Evolutionary conservation across 2,888 invertebrate genomes (phyloP), one percentile per base, ranked within the genome.

Genomic region (Minunthozetes semirufus): DNA sequence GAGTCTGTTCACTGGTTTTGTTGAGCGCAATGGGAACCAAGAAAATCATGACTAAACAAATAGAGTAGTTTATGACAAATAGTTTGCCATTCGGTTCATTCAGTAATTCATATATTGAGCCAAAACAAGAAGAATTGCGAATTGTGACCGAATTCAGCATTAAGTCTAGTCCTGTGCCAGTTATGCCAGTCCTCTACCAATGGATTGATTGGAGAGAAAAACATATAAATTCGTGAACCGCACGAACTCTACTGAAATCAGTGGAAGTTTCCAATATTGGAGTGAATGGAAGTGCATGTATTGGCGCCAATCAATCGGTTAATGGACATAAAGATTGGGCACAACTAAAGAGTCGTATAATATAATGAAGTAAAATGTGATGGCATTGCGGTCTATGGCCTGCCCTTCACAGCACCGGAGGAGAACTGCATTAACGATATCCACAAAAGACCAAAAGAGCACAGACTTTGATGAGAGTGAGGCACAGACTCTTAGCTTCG

Each of bases 41-140:
- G 46, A 11, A 70, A 70, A 70, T 70, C 48, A 70, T 70, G 42
- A 46, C 70, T 70, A 70, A 70, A 70, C 70, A 70, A 70, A 70
- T 70, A 70, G 70, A 70, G 70, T 70, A 46, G 19, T 59, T 70
- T 48, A 70, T 70, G 46, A 70, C 70, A 70, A 70, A 70, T 70
- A 46, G 46, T 19, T 11, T 46, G 25, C 27, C 29, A 63, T 68
- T 68, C 68, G 17, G 13, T 33, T 38, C 68, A 33, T 19, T n/a
- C 17, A 42, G 38, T 68, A 38, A 70, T 11, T 70, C 42, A 70
- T 46, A 46, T 25, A 46, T 70, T 70, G 68, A 68, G 46, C 15
- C 1, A 42, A 42, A 9, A 42, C 15, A 38, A 22, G 42, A 48
- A 9, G 17, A 70, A 13, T 46, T 17, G n/a, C n/a, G 38, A 46